Conservation (phyloP, 2,113 vertebrate species). For the Solea senegalensis region DNA sequence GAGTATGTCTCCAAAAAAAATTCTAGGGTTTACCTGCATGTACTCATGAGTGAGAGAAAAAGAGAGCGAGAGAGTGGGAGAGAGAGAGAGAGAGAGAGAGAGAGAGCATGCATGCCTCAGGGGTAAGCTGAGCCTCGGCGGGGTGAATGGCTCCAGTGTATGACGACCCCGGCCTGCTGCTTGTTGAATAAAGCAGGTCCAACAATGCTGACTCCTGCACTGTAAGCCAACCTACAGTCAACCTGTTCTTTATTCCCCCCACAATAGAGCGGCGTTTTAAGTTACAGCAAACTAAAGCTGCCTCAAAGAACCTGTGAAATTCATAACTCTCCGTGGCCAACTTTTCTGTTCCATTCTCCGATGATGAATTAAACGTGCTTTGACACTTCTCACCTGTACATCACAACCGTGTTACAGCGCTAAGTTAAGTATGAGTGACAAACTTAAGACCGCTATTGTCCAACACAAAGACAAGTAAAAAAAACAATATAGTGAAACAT, state of each 20-base stretch:
- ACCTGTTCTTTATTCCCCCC: slow-evolving; percentile 69
- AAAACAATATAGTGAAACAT: neutral
- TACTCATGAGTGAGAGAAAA: slow-evolving; percentile 27
- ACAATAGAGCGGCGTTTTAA: slow-evolving; percentile 63
- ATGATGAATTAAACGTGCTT: slow-evolving; percentile 30
- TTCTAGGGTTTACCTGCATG: slow-evolving; percentile 36
- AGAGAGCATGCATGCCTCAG: slow-evolving; percentile 55
- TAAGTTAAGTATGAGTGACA: slow-evolving; percentile 14
- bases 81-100: slow-evolving; percentile 1
- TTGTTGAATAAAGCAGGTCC: slow-evolving; percentile 74
- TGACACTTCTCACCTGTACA: slow-evolving; percentile 40
- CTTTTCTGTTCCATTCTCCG: slow-evolving; percentile 25
- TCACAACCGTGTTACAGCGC: slow-evolving; percentile 14
- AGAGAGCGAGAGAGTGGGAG: slow-evolving; percentile 25
- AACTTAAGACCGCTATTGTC: neutral
- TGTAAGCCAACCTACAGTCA: slow-evolving; percentile 73
- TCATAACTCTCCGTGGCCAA: slow-evolving; percentile 42
- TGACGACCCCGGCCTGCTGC: slow-evolving; percentile 64
- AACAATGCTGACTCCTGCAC: slow-evolving; percentile 75
- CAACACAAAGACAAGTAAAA: too few species aligned
- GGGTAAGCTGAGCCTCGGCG: slow-evolving; percentile 66
- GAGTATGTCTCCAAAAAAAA: slow-evolving; percentile 36
- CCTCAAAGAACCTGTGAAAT: slow-evolving; percentile 47
- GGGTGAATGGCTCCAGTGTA: slow-evolving; percentile 76
- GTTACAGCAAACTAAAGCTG: slow-evolving; percentile 50